Percentiles rank a stretch among this genome's conserved stretches.
Conservation (phyloP, 2,888 invertebrate species). For the Cosmia pyralina region DNA sequence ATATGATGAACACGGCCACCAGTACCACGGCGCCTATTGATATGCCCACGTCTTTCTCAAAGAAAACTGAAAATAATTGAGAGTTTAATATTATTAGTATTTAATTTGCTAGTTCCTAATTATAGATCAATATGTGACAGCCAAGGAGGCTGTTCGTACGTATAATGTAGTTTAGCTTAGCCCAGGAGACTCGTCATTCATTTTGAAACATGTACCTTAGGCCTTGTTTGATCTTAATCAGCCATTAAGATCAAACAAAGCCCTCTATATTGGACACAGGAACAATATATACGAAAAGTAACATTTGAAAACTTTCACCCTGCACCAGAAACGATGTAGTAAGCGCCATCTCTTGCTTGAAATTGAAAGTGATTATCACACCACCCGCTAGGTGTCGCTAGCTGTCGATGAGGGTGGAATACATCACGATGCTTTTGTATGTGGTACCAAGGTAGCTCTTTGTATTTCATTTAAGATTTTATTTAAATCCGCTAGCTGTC, state of each 20-base stretch:
- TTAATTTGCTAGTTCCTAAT: too few species aligned
- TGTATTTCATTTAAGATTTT: background rate
- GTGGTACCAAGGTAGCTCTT: too few species aligned
- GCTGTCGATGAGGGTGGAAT: rapidly evolving
- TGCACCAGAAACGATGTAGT: background rate
- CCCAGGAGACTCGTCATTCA: too few species aligned
- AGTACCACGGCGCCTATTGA: slow-evolving; percentile 83
- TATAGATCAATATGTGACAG: too few species aligned
- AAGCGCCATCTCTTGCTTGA: slow-evolving; percentile 25
- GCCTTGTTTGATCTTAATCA: too few species aligned
- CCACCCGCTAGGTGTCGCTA: slow-evolving; percentile 35
- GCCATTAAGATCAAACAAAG: background rate
- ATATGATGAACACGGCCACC: slow-evolving; percentile 80
- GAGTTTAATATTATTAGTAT: background rate
- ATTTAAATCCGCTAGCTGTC: slow-evolving; percentile 19
- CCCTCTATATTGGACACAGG: background rate
- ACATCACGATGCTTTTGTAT: background rate
- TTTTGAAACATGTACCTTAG: too few species aligned
- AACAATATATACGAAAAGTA: background rate
- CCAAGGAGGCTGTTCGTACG: too few species aligned
- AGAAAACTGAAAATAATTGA: slow-evolving; percentile 75
- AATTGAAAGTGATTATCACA: background rate
- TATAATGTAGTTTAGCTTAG: too few species aligned
- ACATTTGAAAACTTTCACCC: background rate
- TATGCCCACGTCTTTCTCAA: slow-evolving; percentile 85